Evolutionary conservation across 2,888 invertebrate species (phyloP).

Genomic region (Stictocephala bisonia): DNA sequence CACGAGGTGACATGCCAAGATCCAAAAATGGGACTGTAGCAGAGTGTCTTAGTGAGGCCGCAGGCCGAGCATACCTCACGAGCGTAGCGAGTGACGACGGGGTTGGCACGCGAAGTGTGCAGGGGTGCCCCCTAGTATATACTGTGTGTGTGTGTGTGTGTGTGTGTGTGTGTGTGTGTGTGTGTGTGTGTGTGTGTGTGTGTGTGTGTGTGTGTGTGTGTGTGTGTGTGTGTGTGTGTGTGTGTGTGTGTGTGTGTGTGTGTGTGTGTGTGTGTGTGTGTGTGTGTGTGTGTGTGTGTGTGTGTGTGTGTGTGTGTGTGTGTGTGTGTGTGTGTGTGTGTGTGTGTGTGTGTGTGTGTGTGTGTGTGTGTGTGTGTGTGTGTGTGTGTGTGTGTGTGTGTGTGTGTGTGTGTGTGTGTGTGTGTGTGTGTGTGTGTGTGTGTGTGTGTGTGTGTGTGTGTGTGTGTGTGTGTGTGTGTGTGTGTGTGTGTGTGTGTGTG

Average conservation of each 20-base stretch:
- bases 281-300: not conserved
- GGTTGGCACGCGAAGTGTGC: too few species aligned
- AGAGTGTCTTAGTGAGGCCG: too few species aligned
- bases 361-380: not conserved
- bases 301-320: not conserved
- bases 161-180: not conserved
- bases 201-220: not conserved
- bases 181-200: not conserved
- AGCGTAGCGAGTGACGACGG: too few species aligned
- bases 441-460: not conserved
- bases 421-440: not conserved
- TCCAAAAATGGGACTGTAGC: too few species aligned
- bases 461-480: not conserved
- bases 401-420: not conserved
- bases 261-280: not conserved
- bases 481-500: not conserved
- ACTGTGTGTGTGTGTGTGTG: not conserved
- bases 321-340: not conserved
- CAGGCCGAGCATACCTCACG: too few species aligned
- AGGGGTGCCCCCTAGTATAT: too few species aligned
- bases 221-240: not conserved
- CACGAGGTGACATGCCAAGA: too few species aligned
- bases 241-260: not conserved
- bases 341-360: not conserved
- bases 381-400: not conserved